phyloP scores from a whole-genome alignment of 2,113 vertebrate species.

The Mirounga angustirostris region DNA sequence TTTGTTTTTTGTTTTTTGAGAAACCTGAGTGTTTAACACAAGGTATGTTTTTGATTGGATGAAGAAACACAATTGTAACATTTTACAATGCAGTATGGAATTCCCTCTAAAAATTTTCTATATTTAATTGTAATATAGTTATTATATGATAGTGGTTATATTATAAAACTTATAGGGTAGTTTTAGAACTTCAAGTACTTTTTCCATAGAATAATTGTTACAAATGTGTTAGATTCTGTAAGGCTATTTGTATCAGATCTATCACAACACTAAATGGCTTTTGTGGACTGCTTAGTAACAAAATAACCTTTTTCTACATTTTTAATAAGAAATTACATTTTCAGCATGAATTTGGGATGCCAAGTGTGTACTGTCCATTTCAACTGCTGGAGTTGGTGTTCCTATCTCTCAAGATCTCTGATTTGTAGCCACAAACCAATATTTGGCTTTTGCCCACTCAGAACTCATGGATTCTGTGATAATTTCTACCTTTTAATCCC shows the following conservation, averaged over 20 bases:
- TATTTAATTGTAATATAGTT: background rate
- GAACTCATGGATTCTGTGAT: background rate
- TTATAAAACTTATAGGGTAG: background rate
- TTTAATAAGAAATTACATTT: background rate
- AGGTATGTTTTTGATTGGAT: background rate
- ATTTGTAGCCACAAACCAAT: background rate
- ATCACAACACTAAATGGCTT: background rate
- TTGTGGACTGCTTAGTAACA: background rate
- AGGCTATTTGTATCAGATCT: background rate
- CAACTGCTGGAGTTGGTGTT: background rate
- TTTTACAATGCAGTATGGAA: background rate
- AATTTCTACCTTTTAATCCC: background rate
- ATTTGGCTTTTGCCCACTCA: background rate
- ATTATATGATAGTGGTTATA: background rate
- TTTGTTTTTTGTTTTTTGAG: background rate
- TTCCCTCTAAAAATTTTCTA: background rate
- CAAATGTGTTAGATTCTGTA: background rate
- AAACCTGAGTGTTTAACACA: background rate
- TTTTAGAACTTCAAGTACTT: slow-evolving; percentile 5
- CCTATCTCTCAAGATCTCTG: background rate
- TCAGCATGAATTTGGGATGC: background rate
- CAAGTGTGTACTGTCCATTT: background rate
- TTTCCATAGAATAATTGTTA: background rate
- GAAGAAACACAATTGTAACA: background rate
- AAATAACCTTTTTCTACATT: background rate